Percentiles rank a stretch among this genome's conserved stretches.
These are phyloP conservation scores for Heliconius hermathena DNA, from an alignment of 1,140 invertebrate genomes.

Conservation along the genomic window DNA sequence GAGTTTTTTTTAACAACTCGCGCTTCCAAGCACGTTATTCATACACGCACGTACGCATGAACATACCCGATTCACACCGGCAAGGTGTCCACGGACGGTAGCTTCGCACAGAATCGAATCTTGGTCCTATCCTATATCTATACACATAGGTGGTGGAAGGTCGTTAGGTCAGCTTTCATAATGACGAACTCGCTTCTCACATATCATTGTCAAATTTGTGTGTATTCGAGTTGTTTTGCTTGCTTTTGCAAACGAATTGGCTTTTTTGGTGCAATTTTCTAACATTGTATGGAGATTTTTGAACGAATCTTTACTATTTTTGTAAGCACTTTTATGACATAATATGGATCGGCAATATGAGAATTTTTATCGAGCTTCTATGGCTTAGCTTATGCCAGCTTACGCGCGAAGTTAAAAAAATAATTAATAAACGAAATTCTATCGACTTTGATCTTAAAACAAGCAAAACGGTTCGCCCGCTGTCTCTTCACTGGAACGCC, in stretches of 20 bases:
- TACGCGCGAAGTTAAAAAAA: constrained; percentile 5
- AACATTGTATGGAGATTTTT: constrained; percentile 27
- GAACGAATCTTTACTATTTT: background rate
- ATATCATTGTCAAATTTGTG: constrained; percentile 68
- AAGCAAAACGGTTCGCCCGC: constrained; percentile 46
- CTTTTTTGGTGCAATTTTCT: constrained; percentile 39
- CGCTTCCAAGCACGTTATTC: constrained; percentile 37
- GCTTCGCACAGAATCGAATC: constrained; percentile 64
- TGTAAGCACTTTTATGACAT: background rate
- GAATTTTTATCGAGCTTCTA: constrained; percentile 1
- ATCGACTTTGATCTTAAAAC: constrained; percentile 18
- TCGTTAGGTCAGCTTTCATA: constrained; percentile 75
- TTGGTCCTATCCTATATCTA: constrained; percentile 42
- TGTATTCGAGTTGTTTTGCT: constrained; percentile 77
- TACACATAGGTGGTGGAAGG: constrained; percentile 41
- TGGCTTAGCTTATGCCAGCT: constrained; percentile 26
- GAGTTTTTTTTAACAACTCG: constrained; percentile 23
- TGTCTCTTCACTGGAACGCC: constrained; percentile 10
- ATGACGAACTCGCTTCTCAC: constrained; percentile 76
- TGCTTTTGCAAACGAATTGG: constrained; percentile 65
- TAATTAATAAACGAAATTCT: constrained; percentile 5
- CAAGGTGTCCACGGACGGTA: constrained; percentile 59
- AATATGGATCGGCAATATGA: constrained; percentile 9
- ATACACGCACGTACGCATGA: constrained; percentile 44
- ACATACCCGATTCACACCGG: constrained; percentile 79